Conservation (phyloP, 2,113 vertebrate genomes). For the Lethenteron camtschaticum region DNA sequence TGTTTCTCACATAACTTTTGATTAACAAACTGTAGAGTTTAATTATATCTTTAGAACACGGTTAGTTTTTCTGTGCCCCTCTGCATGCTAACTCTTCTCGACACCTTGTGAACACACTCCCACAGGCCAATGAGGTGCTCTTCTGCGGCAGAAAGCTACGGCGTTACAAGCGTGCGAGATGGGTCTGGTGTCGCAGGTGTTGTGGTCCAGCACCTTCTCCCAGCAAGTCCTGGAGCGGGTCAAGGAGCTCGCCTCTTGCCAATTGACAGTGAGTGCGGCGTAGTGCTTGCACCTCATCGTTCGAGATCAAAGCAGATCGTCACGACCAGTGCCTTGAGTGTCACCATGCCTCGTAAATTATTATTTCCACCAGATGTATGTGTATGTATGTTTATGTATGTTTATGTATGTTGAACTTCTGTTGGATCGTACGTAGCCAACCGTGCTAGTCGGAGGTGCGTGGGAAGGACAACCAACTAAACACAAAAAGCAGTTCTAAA, state of each 20-base stretch:
- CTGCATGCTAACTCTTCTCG: background rate
- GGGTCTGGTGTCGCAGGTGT: conserved; percentile 85
- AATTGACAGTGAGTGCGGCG: conserved; percentile 45
- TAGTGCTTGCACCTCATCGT: too few species aligned
- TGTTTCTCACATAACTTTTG: too few species aligned
- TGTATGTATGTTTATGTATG: background rate
- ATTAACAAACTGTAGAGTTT: background rate
- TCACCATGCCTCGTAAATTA: background rate
- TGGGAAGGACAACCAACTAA: too few species aligned
- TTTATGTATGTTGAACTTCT: background rate
- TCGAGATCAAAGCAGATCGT: too few species aligned
- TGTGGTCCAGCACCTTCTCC: conserved; percentile 84
- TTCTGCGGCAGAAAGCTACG: conserved; percentile 79
- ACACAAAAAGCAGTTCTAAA: too few species aligned
- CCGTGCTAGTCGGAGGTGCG: too few species aligned
- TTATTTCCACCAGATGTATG: background rate
- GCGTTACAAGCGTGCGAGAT: conserved; percentile 88
- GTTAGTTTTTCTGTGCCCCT: background rate
- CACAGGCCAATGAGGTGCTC: conserved; percentile 85
- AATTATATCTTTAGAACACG: background rate
- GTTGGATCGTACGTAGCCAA: background rate
- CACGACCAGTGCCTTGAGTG: background rate
- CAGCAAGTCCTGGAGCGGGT: conserved; percentile 92
- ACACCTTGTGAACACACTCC: conserved; percentile 8
- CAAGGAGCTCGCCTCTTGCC: conserved; percentile 66